Conservation (phyloP, 2,113 vertebrate genomes). For the Apaloderma vittatum region DNA sequence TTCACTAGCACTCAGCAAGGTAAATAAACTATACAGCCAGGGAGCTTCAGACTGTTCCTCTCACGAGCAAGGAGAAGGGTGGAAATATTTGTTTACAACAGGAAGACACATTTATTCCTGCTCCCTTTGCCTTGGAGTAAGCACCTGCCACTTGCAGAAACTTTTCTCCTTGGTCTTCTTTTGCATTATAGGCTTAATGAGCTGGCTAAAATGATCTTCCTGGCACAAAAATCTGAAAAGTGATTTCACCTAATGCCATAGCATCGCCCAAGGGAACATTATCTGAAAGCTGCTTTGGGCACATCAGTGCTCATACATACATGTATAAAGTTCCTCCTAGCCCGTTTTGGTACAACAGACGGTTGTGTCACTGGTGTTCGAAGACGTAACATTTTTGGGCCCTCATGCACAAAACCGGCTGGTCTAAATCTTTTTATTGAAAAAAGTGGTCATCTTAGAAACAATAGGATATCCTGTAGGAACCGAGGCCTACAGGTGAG, state of each 20-base stretch:
- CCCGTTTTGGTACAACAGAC: not conserved
- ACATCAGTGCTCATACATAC: not conserved
- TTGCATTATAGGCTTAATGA: not conserved
- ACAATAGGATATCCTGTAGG: not conserved
- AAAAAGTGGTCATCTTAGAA: not conserved
- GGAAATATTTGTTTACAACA: conserved; percentile 31
- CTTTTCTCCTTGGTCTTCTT: not conserved
- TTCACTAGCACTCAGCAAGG: conserved; percentile 70
- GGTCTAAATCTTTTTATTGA: not conserved
- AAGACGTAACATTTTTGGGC: not conserved
- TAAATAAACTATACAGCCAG: conserved; percentile 63
- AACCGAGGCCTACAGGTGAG: not conserved
- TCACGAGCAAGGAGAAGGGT: not conserved
- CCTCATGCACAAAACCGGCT: not conserved
- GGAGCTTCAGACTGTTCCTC: conserved; percentile 14
- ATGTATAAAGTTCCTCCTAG: not conserved
- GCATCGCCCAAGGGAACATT: not conserved
- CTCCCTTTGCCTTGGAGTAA: not conserved
- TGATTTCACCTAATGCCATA: not conserved
- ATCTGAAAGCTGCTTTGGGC: not conserved
- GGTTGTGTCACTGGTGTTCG: not conserved
- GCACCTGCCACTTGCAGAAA: conserved; percentile 32
- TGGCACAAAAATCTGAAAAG: not conserved
- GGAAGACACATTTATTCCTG: not conserved
- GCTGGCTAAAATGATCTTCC: not conserved